phyloP scores from a whole-genome alignment of 2,888 invertebrate species.

The Parthenolecanium corni region DNA sequence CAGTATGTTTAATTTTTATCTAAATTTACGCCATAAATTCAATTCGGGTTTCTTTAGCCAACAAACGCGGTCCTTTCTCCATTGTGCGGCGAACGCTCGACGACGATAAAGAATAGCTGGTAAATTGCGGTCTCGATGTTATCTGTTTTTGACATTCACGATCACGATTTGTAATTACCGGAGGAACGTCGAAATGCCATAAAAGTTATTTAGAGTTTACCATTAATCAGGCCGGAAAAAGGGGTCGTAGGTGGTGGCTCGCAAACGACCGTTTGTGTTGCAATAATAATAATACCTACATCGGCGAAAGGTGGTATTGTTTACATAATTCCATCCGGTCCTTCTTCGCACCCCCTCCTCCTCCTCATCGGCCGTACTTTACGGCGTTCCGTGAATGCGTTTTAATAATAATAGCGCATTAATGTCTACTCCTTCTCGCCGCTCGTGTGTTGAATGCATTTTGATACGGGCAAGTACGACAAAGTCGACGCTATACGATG shows the following conservation, averaged over 20 bases:
- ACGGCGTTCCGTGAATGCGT: conserved; percentile 22
- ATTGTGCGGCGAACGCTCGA: too few species aligned
- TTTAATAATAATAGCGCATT: conserved; percentile 25
- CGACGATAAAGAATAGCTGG: too few species aligned
- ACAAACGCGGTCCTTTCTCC: too few species aligned
- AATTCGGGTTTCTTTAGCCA: too few species aligned
- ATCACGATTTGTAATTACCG: conserved; percentile 2
- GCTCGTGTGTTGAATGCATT: conserved; percentile 16
- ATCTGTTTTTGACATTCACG: background rate
- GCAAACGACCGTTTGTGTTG: conserved; percentile 5
- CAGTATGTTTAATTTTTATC: too few species aligned
- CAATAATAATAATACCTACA: conserved; percentile 23
- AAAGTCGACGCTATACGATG: background rate
- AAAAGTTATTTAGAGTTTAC: conserved; percentile 16
- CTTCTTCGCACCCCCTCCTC: background rate
- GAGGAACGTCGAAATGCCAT: background rate
- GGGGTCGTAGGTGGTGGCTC: background rate
- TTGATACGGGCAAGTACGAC: conserved; percentile 12
- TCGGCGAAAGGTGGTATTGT: conserved; percentile 22
- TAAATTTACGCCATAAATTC: too few species aligned
- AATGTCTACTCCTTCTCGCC: conserved; percentile 1
- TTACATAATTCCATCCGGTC: conserved; percentile 12
- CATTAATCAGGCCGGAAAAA: conserved; percentile 8
- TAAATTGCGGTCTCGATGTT: background rate
- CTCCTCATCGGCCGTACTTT: background rate